Evolutionary conservation across 2,113 vertebrate genomes (phyloP).

Genomic region (Muntiacus reevesi): DNA sequence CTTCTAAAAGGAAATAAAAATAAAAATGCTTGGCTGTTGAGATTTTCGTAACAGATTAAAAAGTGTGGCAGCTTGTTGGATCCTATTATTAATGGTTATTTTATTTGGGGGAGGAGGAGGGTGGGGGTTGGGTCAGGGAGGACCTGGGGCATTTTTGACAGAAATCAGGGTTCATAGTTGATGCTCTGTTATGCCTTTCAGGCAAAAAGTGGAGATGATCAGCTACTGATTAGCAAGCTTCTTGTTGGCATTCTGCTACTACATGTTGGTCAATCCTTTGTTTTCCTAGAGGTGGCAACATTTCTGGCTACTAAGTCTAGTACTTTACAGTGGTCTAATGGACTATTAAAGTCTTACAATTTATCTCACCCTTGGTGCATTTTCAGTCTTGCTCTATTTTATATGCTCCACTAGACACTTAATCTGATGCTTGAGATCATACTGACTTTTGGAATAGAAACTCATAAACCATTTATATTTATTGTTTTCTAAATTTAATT

Average conservation of each 20-base stretch:
- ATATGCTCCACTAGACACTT: not conserved
- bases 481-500: not conserved
- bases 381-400: not conserved
- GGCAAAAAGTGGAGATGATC: not conserved
- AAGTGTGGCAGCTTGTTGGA: not conserved
- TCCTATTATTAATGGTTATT: not conserved
- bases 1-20: not conserved
- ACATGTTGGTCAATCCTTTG: constrained; percentile 6
- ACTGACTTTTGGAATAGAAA: not conserved
- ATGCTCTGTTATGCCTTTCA: not conserved
- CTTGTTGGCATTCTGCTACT: not conserved
- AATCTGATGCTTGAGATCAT: not conserved
- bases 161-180: not conserved
- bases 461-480: not conserved
- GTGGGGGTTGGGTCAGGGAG: not conserved
- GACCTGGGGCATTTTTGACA: not conserved
- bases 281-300: constrained; percentile 56
- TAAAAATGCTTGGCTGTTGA: not conserved
- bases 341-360: not conserved
- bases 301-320: constrained; percentile 22
- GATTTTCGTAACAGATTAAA: not conserved
- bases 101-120: not conserved
- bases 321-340: not conserved
- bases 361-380: not conserved
- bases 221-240: not conserved